Evolutionary conservation across 1,140 invertebrate genomes (phyloP), one percentile per base, ranked within the genome.

Genomic region (Melanaphis sacchari): DNA sequence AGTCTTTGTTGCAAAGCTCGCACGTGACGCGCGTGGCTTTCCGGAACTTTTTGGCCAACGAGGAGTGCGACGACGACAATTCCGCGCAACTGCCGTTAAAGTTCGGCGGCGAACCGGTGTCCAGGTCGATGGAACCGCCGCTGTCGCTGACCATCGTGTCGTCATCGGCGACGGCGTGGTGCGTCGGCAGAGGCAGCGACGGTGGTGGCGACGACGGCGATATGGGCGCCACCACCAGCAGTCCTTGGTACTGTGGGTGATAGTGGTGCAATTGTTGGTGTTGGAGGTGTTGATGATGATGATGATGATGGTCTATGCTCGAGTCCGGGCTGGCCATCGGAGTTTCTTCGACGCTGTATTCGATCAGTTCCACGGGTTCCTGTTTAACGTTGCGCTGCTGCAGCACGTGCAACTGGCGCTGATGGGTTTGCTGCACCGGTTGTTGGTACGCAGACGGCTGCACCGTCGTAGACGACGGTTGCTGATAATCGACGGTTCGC

Each of bases 1-100:
- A 98, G 7, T 97, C 95, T 95, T 98, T 98, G 94, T 97, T 96
- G 95, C 98, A 98, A 94, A 97, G 97, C 94, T 97, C 96, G 95
- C 98, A 98, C 54, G 54, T 93, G 41, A 91, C 89, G 8, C 81
- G 89, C 21, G 93, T 91, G 8, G 52, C 84, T 31, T 93, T 90
- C 38, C 90, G 89, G 89, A 93, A 82, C 59, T 89, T 90, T 38
- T 90, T 91, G 38, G 41, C 76, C n/a, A 24, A 21, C 26, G 93
- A 2, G 15, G 93, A 90, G 36, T 90, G 43, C 82, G 90, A 82
- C 89, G 66, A 36, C 66, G 90, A 84, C 66, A 36, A 1, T 2
- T 76, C 41, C 66, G 85, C 15, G 41, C 59, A 31, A n/a, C 21
- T 49, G 54, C 46, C 85, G 82, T n/a, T 40, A 41, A 40, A 84